Percentiles rank a stretch among this genome's conserved stretches.
These are phyloP conservation scores for Drosophila murphyi DNA, from an alignment of 1,140 invertebrate genomes.

Conservation along the genomic window DNA sequence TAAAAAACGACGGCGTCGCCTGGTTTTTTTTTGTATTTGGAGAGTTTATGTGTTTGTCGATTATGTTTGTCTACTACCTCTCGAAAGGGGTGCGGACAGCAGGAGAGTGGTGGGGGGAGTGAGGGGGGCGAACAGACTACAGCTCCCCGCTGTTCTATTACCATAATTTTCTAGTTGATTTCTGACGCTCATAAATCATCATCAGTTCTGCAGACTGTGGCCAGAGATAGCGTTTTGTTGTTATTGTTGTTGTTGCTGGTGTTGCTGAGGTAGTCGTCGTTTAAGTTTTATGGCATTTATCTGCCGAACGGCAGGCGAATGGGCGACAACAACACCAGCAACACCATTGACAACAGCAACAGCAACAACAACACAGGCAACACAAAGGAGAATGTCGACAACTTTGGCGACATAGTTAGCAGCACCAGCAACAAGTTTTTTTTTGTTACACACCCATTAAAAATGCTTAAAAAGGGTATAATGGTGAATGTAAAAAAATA, in stretches of 20 bases:
- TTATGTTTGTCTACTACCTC: constrained; percentile 36
- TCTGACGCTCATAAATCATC: constrained; percentile 83
- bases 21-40: constrained; percentile 14
- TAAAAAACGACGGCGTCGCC: background rate
- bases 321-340: constrained; percentile 20
- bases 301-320: constrained; percentile 37
- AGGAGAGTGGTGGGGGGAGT: background rate
- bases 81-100: background rate
- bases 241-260: constrained; percentile 53
- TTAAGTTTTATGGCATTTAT: constrained; percentile 77
- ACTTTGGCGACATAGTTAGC: constrained; percentile 76
- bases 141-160: constrained; percentile 69
- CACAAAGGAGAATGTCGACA: constrained; percentile 40
- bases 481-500: too few relatives aligned
- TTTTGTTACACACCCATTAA: background rate
- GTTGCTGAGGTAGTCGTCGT: constrained; percentile 68
- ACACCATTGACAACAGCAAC: constrained; percentile 24
- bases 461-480: too few relatives aligned
- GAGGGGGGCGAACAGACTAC: background rate
- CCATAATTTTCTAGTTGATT: constrained; percentile 83
- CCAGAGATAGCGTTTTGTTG: constrained; percentile 64
- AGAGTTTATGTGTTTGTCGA: constrained; percentile 12
- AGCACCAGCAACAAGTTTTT: constrained; percentile 55
- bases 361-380: constrained; percentile 1
- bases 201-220: constrained; percentile 66